These are phyloP conservation scores for Hermaeophaga mercurialis DNA, from an alignment of 2,888 invertebrate genomes.

Conservation along the genomic window DNA sequence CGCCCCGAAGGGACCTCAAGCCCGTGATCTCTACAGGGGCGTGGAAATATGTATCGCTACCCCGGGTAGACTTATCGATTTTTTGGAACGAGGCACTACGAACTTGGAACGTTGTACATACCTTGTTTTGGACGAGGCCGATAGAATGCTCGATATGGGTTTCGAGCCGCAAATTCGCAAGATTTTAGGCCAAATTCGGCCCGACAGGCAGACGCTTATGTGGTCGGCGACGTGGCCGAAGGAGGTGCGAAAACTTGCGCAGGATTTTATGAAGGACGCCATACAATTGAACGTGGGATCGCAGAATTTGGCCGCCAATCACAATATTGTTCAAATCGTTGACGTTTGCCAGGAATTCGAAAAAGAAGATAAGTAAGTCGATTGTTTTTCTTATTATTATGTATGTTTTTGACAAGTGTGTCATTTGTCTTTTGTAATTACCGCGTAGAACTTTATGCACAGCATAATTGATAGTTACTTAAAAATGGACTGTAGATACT, in stretches of 20 bases:
- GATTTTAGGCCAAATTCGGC: slow-evolving; percentile 89
- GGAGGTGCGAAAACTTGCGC: slow-evolving; percentile 88
- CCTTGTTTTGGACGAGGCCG: slow-evolving; percentile 92
- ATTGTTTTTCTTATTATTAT: no score
- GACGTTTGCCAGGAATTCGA: slow-evolving; percentile 87
- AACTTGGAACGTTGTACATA: slow-evolving; percentile 81
- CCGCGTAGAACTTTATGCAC: no score
- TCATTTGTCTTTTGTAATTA: no score
- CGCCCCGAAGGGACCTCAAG: slow-evolving; percentile 86
- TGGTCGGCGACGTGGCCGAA: slow-evolving; percentile 99
- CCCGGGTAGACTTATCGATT: slow-evolving; percentile 83
- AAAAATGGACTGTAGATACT: no score
- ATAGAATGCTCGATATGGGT: slow-evolving; percentile 97
- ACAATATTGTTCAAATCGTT: slow-evolving; percentile 86
- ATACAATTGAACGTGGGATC: slow-evolving; percentile 92
- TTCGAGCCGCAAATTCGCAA: slow-evolving; percentile 96
- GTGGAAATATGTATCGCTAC: slow-evolving; percentile 89
- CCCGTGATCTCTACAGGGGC: slow-evolving; percentile 70
- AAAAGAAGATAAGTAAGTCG: slow-evolving; percentile 67
- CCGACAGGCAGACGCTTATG: slow-evolving; percentile 95
- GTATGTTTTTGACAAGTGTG: no score
- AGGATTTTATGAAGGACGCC: slow-evolving; percentile 89
- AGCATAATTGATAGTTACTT: no score
- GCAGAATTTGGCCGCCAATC: slow-evolving; percentile 83
- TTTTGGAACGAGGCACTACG: slow-evolving; percentile 73